Base-by-base conservation (phyloP, 1,140 invertebrate genomes). In the Nylanderia fulva region DNA sequence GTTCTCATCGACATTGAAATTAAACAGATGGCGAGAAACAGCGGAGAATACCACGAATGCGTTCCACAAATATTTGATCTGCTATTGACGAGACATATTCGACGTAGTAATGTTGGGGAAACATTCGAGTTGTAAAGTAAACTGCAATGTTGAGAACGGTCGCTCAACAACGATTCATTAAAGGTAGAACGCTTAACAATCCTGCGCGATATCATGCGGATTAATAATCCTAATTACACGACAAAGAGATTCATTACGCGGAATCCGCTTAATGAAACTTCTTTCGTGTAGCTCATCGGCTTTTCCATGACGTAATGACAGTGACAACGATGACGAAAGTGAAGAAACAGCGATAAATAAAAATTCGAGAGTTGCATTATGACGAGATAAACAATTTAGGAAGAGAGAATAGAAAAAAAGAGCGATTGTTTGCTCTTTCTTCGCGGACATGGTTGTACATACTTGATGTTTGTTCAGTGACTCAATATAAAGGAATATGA, bases 391-490 rank as follows among this genome's bases (percentile, higher is more conserved):
- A 68, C 9, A 7, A 56, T 68, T 56, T 7, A n/a, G 2, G 9
- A 21, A 52, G 24, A 33, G 29, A 36, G 21, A 56, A 21, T 27
- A 21, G 60, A 29, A 11, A 39, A n/a, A 24, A n/a, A 36, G 9
- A n/a, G 45, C 11, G 54, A 69, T 75, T 88, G 86, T 88, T 88
- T 75, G 9, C 74, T 85, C 63, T 29, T 15, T 74, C 60, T 84
- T 15, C 15, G 45, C 11, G 11, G 8, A 7, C 9, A 42, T 39
- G 24, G 33, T 74, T 71, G 18, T 4, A n/a, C n/a, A n/a, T n/a
- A 18, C 18, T 0, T 33, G 29, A 58, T 76, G 63, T 85, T 88
- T 85, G 45, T 21, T 56, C 18, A 21, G 2, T 63, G 6, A 33
- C 69, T 71, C 27, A 56, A 60, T 66, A 36, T 9, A 11, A 21